Evolutionary conservation across 2,797 vertebrate species (phyloP).

Genomic region (Clarias laeviceps): DNA sequence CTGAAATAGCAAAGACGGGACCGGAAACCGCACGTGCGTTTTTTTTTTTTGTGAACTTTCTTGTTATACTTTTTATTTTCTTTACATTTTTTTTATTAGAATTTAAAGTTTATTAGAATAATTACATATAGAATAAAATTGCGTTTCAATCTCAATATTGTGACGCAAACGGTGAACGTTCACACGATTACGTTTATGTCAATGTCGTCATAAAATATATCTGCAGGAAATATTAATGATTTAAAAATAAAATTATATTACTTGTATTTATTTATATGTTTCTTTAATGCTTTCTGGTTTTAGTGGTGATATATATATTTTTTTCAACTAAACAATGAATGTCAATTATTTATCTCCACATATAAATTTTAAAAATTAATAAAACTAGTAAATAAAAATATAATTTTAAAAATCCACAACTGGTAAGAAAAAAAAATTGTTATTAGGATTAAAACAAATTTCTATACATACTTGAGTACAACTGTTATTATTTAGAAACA

Average conservation of each 20-base stretch:
- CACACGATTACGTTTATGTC: too few relatives aligned
- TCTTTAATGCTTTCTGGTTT: neutral
- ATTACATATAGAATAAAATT: neutral
- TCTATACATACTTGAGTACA: neutral
- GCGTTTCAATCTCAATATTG: neutral
- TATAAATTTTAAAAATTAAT: too few relatives aligned
- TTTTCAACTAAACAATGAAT: too few relatives aligned
- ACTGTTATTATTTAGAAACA: neutral
- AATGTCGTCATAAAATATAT: neutral
- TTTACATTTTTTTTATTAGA: neutral
- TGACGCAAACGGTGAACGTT: neutral
- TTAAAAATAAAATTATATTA: neutral
- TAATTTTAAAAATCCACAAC: too few relatives aligned
- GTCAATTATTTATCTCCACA: too few relatives aligned
- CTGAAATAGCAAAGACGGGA: conserved; percentile 43
- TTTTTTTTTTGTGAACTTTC: neutral
- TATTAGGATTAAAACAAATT: too few relatives aligned
- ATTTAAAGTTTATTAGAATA: neutral
- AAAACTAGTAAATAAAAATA: too few relatives aligned
- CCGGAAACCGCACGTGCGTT: conserved; percentile 1
- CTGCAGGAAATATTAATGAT: neutral
- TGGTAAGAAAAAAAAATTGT: neutral
- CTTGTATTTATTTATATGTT: too few relatives aligned
- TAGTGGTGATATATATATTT: neutral
- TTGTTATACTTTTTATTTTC: neutral